A percentile compares a stretch with the other conserved stretches of the same genome.
Evolutionary conservation across 2,888 invertebrate genomes (phyloP).

Genomic region (Dynastes maya): DNA sequence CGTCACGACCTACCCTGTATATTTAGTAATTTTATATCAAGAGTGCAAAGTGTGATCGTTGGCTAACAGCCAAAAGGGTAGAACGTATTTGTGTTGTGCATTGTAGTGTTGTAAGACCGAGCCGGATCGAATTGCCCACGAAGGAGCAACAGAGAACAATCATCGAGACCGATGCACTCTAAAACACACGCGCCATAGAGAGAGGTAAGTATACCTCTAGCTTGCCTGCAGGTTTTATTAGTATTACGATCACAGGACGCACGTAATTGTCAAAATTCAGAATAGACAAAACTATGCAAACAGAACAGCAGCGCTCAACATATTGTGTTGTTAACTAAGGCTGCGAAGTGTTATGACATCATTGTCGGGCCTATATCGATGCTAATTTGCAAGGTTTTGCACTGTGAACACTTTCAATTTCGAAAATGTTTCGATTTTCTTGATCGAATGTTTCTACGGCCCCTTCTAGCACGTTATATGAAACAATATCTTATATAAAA

Average conservation of each 20-base stretch:
- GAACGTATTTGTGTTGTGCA: not conserved
- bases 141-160: not conserved
- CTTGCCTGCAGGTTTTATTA: not conserved
- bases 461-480: no score
- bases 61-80: slow-evolving; percentile 31
- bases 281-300: slow-evolving; percentile 27
- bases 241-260: slow-evolving; percentile 22
- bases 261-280: slow-evolving; percentile 43
- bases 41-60: slow-evolving; percentile 10
- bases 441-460: no score
- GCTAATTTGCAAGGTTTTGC: not conserved
- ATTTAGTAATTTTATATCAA: slow-evolving; percentile 26
- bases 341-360: not conserved
- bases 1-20: slow-evolving; percentile 33
- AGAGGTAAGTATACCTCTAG: not conserved
- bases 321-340: not conserved
- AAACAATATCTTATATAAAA: no score
- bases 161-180: not conserved
- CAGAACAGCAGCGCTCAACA: not conserved
- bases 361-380: slow-evolving; percentile 5
- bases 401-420: slow-evolving; percentile 23
- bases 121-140: slow-evolving; percentile 9
- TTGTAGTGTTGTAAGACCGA: slow-evolving; percentile 4
- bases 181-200: not conserved
- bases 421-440: not conserved